Percentiles rank a stretch among this genome's conserved stretches.
Evolutionary conservation across 1,140 invertebrate genomes (phyloP).

Genomic region (Copidosoma floridanum): DNA sequence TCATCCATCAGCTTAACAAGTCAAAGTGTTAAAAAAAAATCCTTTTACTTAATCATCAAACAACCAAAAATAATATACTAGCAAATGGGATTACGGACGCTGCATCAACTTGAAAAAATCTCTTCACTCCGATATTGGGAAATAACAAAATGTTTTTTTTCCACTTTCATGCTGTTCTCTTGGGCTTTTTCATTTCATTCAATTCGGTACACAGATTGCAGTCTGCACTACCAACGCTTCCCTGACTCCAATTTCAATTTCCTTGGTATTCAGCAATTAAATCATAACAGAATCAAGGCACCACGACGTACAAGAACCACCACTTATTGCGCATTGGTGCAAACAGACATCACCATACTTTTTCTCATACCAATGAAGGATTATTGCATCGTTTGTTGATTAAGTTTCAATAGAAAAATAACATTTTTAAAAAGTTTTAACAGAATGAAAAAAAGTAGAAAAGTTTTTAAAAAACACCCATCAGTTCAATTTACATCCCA

Average conservation of each 20-base stretch:
- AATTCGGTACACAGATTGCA: neutral
- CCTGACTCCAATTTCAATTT: conserved; percentile 51
- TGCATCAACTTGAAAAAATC: conserved; percentile 7
- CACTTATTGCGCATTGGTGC: neutral
- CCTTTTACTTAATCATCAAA: no score
- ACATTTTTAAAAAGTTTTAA: no score
- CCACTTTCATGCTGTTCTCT: neutral
- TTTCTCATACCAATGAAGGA: no score
- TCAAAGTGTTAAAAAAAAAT: no score
- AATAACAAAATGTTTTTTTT: neutral
- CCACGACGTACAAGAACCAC: no score
- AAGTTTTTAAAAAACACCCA: no score
- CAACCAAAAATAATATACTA: no score
- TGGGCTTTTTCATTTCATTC: neutral
- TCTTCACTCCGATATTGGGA: conserved; percentile 4
- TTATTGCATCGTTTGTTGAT: no score
- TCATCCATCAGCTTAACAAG: no score
- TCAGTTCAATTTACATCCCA: no score
- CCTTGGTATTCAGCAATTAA: conserved; percentile 50
- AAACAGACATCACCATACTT: conserved; percentile 1
- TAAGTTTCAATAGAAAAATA: no score
- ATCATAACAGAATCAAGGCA: conserved; percentile 54
- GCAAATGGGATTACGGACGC: neutral
- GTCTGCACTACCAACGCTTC: conserved; percentile 27
- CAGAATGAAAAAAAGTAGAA: neutral